phyloP scores from a whole-genome alignment of 1,140 invertebrate species.

The Nasonia longicornis region DNA sequence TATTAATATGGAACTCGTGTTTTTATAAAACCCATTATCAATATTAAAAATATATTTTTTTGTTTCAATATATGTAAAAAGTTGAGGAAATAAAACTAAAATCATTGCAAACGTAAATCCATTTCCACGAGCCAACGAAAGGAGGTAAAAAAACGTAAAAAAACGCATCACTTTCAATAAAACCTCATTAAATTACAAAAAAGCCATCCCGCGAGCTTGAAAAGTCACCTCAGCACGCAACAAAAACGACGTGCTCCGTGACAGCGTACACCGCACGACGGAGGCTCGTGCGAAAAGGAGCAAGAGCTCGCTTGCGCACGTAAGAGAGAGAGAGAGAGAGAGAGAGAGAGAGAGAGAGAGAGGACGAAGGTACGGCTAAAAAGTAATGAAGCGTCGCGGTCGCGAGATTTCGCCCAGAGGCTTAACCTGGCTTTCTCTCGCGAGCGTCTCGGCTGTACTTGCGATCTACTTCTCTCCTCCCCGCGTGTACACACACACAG shows the following conservation, averaged over 20 bases:
- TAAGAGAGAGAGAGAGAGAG: no score
- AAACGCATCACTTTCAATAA: neutral
- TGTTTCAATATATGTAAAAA: no score
- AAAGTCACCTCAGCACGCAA: neutral
- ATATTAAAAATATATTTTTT: no score
- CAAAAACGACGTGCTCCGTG: neutral
- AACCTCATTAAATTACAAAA: neutral
- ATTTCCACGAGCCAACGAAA: neutral
- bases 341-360: neutral
- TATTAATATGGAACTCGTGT: no score
- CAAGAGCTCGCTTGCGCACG: neutral
- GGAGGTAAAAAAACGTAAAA: neutral
- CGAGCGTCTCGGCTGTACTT: slow-evolving; percentile 20
- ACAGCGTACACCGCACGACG: neutral
- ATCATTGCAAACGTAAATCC: no score
- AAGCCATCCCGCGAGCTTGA: neutral
- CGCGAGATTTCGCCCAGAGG: slow-evolving; percentile 47
- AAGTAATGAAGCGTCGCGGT: slow-evolving; percentile 39
- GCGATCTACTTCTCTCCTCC: neutral
- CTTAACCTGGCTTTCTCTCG: slow-evolving; percentile 47
- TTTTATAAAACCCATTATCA: no score
- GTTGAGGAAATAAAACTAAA: no score
- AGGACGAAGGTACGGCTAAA: slow-evolving; percentile 29
- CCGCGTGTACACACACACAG: slow-evolving; percentile 16
- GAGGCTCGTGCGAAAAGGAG: neutral